Evolutionary conservation across 2,888 invertebrate species (phyloP), one percentile per base, ranked within the genome.

Genomic region (Melanostoma mellinum): DNA sequence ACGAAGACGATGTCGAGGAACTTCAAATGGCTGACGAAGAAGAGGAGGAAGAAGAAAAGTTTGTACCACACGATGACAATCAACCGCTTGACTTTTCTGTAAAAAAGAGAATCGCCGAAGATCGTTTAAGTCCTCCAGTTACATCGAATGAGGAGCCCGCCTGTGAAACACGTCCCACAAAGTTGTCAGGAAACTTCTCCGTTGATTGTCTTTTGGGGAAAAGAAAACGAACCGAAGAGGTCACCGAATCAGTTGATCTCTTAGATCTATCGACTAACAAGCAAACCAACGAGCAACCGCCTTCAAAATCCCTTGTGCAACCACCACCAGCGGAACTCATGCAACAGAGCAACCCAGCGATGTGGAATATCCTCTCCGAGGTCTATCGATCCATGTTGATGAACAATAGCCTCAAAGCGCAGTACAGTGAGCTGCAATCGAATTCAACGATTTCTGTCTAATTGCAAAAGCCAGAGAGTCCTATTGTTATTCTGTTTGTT

Each of bases 371-470:
- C 6, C 87, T 91, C 1, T 90, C 91, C 6, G 91, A 91, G 82
- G 89, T 91, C n/a, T 91, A 91, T 50, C 89, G 90, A 68, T 89
- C 91, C 9, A 90, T 91, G 90, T 84, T 91, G 53, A 87, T 90
- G 86, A 88, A 87, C 48, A 88, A 86, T 78, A 87, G 80, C 65
- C 79, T 88, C 6, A 88, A 88, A 80, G 80, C 88, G 9, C 88
- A 89, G 36, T 90, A 90, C 84, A 89, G 87, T 73, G 89, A 90
- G 77, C 86, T 89, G 73, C 87, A 89, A 38, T 88, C 89, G 40
- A 91, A 90, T 85, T 89, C 89, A n/a, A 84, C 84, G 9, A 91
- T 91, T 72, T 91, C 90, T 32, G 91, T 91, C 38, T 91, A 88
- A 20, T 20, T 20, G 1, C 0, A 20, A 20, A 20, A 20, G 20